Evolutionary conservation across 2,113 vertebrate genomes (phyloP).

Genomic region (Rhinolophus sinicus): DNA sequence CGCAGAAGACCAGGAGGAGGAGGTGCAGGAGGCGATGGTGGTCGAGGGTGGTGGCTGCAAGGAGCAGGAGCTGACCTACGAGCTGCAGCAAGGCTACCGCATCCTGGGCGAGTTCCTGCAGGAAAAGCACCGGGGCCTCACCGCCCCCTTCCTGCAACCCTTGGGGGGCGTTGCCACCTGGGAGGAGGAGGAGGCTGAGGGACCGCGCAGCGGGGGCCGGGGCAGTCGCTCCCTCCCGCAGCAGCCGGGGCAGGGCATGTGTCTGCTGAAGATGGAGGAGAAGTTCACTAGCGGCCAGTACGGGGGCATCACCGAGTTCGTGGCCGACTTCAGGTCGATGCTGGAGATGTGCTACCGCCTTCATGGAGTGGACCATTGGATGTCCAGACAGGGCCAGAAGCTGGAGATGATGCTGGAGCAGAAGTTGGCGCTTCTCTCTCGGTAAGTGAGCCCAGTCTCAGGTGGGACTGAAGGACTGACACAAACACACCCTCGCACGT

Average conservation of each 20-base stretch:
- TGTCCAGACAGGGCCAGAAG: constrained; percentile 97
- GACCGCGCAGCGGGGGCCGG: constrained; percentile 32
- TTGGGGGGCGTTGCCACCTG: constrained; percentile 60
- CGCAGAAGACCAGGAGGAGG: constrained; percentile 23
- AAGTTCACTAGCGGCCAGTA: constrained; percentile 93
- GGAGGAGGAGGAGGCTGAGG: constrained; percentile 46
- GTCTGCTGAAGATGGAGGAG: constrained; percentile 92
- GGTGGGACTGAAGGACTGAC: constrained; percentile 56
- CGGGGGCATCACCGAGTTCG: constrained; percentile 93
- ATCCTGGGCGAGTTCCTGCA: constrained; percentile 93
- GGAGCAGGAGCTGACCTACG: constrained; percentile 89
- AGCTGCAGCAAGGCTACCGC: constrained; percentile 93
- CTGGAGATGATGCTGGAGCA: constrained; percentile 97
- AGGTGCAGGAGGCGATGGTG: constrained; percentile 50
- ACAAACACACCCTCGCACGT: constrained; percentile 77
- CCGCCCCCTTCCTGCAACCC: constrained; percentile 90
- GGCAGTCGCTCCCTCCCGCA: constrained; percentile 23
- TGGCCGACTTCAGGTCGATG: constrained; percentile 96
- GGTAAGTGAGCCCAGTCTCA: constrained; percentile 83
- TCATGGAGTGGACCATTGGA: constrained; percentile 97
- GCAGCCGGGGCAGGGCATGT: constrained; percentile 82
- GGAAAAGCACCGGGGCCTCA: constrained; percentile 93
- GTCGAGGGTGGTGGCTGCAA: constrained; percentile 65
- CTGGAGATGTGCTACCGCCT: constrained; percentile 95
- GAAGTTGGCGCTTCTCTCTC: constrained; percentile 95